Conservation (phyloP, 2,888 invertebrate species). For the Sphinx pinastri region DNA sequence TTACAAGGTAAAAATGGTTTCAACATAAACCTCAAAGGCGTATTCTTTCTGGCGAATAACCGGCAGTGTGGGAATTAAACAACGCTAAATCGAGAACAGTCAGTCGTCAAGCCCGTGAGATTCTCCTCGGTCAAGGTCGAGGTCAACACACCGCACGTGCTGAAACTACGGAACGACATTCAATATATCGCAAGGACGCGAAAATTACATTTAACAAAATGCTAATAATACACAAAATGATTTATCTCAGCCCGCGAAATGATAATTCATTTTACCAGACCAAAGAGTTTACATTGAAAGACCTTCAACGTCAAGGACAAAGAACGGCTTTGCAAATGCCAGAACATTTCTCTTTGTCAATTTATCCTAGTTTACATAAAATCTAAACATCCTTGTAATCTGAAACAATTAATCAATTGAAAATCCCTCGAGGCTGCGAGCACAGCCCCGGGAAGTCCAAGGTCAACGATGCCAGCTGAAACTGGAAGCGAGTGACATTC, state of each 20-base stretch:
- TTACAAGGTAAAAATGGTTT: no score
- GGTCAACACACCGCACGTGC: not conserved
- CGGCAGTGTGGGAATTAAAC: not conserved
- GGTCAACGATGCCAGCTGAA: constrained; percentile 2
- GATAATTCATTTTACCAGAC: no score
- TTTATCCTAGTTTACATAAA: not conserved
- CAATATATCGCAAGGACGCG: not conserved
- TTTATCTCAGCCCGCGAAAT: no score
- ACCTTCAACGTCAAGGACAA: no score
- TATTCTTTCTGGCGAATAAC: not conserved
- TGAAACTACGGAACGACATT: not conserved
- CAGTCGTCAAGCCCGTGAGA: not conserved
- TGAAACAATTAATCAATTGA: not conserved
- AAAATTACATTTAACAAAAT: not conserved
- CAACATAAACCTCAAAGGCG: no score
- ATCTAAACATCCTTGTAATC: not conserved
- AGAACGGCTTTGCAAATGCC: no score
- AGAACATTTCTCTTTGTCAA: not conserved
- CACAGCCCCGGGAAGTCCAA: not conserved
- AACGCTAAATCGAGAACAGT: not conserved
- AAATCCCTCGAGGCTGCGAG: not conserved
- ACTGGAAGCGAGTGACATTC: constrained; percentile 11
- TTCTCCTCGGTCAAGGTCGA: not conserved
- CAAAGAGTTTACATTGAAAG: no score
- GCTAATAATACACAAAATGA: no score